Evolutionary conservation across 2,797 vertebrate species (phyloP).

Genomic region (Columba guinea): DNA sequence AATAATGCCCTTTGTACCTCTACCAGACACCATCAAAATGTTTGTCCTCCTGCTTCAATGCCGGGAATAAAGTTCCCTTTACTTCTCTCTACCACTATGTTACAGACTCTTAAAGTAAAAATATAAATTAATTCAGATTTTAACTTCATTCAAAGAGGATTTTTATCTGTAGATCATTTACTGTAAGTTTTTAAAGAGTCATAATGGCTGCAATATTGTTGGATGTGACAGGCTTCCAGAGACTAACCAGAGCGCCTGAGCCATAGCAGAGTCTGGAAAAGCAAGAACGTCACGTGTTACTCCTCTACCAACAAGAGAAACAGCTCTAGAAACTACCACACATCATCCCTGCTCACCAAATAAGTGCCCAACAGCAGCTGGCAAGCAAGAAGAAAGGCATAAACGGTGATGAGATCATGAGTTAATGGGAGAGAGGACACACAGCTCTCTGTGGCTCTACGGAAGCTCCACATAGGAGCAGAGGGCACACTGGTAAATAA

Average conservation of each 20-base stretch:
- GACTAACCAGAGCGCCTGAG: background rate
- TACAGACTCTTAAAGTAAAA: background rate
- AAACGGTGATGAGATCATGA: conserved; percentile 53
- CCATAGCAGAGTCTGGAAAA: background rate
- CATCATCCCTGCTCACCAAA: background rate
- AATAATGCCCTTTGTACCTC: background rate
- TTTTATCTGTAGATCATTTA: background rate
- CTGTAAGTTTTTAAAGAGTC: background rate
- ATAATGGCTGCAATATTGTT: background rate
- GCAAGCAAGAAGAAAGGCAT: background rate
- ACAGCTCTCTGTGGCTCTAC: background rate
- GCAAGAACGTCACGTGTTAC: background rate
- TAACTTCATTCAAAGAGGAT: background rate
- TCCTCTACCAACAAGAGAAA: background rate
- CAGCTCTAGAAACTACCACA: background rate
- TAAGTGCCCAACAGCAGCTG: conserved; percentile 5
- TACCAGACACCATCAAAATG: background rate
- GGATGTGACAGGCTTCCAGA: background rate
- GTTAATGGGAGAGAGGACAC: conserved; percentile 42
- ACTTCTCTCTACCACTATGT: background rate
- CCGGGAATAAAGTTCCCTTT: background rate
- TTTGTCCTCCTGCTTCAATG: background rate
- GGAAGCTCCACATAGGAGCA: background rate
- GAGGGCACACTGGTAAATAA: background rate
- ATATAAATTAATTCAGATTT: background rate